A percentile compares a stretch with the other conserved stretches of the same genome.
Conservation (phyloP, 2,113 vertebrate genomes). For the Solenodon paradoxus region DNA sequence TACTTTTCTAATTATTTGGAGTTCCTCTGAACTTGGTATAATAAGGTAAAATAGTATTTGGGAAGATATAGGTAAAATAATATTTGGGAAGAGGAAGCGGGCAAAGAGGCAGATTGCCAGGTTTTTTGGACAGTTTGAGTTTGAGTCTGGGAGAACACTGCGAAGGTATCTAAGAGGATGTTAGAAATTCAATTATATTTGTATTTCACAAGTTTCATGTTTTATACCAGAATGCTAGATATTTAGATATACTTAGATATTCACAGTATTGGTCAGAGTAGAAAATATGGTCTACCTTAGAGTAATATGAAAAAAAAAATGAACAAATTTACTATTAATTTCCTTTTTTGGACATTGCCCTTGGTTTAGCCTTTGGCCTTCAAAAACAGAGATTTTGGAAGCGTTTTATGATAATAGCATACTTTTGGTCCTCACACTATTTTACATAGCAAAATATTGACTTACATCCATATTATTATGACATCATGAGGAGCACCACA, state of each 20-base stretch:
- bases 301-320: neutral
- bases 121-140: neutral
- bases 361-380: neutral
- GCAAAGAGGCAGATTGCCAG: neutral
- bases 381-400: neutral
- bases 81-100: neutral
- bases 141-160: slow-evolving; percentile 19
- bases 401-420: neutral
- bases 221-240: neutral
- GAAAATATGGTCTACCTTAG: neutral
- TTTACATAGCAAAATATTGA: slow-evolving; percentile 6
- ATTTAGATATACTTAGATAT: slow-evolving; percentile 3
- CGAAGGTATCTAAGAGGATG: neutral
- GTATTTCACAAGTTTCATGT: slow-evolving; percentile 8
- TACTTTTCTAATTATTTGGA: neutral
- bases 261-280: neutral
- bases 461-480: slow-evolving; percentile 4
- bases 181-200: slow-evolving; percentile 12
- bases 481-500: neutral
- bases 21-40: neutral
- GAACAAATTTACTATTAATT: neutral
- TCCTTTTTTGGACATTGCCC: neutral
- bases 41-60: neutral
- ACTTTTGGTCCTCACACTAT: neutral
- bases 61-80: no score